Evolutionary conservation across 2,888 invertebrate species (phyloP).

Genomic region (Globia sparganii): DNA sequence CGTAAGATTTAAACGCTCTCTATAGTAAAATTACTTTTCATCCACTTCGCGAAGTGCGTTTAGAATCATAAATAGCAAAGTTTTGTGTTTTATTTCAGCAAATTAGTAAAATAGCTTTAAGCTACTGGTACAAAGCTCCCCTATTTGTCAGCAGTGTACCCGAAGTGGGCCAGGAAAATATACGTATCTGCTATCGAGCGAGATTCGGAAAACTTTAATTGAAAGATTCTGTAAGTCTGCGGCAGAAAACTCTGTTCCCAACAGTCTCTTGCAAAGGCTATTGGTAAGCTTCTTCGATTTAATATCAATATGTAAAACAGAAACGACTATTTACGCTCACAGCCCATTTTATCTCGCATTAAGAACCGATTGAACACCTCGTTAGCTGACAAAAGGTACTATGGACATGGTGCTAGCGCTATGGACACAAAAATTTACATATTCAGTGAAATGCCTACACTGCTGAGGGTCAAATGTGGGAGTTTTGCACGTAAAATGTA

Average conservation of each 20-base stretch:
- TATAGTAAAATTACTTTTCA: not conserved
- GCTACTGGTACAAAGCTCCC: not conserved
- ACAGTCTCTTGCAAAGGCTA: not conserved
- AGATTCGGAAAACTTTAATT: not conserved
- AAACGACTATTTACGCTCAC: slow-evolving; percentile 27
- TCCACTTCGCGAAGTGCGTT: not conserved
- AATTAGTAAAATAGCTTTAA: not conserved
- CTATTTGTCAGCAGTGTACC: not conserved
- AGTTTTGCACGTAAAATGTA: slow-evolving; percentile 32
- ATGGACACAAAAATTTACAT: slow-evolving; percentile 43
- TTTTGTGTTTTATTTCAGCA: not conserved
- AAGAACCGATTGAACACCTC: slow-evolving; percentile 46
- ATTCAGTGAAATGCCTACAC: slow-evolving; percentile 31
- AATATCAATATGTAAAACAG: slow-evolving; percentile 29
- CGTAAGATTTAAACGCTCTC: not conserved
- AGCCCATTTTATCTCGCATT: slow-evolving; percentile 25
- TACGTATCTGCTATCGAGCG: not conserved
- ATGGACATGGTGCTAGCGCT: not conserved
- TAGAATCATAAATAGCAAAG: not conserved
- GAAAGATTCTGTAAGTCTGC: not conserved
- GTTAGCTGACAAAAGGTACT: slow-evolving; percentile 39
- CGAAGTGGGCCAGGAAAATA: not conserved
- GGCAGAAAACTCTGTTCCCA: not conserved
- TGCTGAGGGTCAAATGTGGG: slow-evolving; percentile 29
- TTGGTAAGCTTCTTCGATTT: not conserved